These are phyloP conservation scores for Tonatia bakeri DNA, from an alignment of 2,113 vertebrate species.

Conservation along the genomic window DNA sequence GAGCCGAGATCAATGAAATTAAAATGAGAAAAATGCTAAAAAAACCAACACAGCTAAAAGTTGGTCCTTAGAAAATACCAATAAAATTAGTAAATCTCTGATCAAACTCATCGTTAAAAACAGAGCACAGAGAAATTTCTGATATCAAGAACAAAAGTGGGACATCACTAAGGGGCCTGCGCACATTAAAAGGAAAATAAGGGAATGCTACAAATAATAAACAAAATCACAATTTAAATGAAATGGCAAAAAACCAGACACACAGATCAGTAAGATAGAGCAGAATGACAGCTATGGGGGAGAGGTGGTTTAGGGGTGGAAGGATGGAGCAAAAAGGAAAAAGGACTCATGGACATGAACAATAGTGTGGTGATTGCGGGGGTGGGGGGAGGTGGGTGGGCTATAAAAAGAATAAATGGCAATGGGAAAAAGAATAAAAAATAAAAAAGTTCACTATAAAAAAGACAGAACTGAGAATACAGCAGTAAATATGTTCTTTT, in stretches of 20 bases:
- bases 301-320: too few relatives aligned
- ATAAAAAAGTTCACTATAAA: too few relatives aligned
- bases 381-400: too few relatives aligned
- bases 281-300: too few relatives aligned
- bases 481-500: not conserved
- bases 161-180: not conserved
- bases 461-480: not conserved
- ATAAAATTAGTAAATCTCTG: not conserved
- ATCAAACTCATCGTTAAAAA: not conserved
- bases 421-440: too few relatives aligned
- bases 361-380: too few relatives aligned
- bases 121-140: not conserved
- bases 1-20: too few relatives aligned
- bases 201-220: not conserved
- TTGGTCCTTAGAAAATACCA: not conserved
- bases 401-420: too few relatives aligned
- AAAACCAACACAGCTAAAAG: not conserved
- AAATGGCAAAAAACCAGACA: not conserved
- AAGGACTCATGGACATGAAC: too few relatives aligned
- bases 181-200: not conserved
- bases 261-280: not conserved
- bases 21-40: not conserved
- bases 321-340: too few relatives aligned
- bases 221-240: not conserved
- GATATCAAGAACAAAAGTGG: conserved; percentile 8